Evolutionary conservation across 2,888 invertebrate species (phyloP).

Genomic region (Epinotia demarniana): DNA sequence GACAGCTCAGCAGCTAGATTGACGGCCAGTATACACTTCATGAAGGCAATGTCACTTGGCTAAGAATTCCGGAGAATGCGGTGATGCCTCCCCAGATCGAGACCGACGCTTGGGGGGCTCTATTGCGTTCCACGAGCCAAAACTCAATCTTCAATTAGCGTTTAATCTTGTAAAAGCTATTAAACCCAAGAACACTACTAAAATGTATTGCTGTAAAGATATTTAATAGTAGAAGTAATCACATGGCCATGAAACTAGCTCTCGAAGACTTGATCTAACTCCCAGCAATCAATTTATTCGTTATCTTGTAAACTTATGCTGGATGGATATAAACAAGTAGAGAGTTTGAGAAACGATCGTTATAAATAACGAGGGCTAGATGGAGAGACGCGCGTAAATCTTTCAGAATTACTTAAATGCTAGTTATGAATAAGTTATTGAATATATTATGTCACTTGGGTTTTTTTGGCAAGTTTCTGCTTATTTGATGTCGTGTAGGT

Average conservation of each 20-base stretch:
- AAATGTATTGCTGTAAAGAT: neutral
- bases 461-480: neutral
- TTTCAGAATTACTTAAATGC: neutral
- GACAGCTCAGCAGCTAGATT: neutral
- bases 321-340: constrained; percentile 31
- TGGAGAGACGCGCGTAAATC: neutral
- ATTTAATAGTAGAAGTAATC: constrained; percentile 24
- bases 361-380: constrained; percentile 27
- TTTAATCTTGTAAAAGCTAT: too few species aligned
- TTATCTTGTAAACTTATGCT: constrained; percentile 35
- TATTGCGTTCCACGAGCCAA: neutral
- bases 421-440: neutral
- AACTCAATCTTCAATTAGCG: too few species aligned
- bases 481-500: neutral
- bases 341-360: constrained; percentile 36
- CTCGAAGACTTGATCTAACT: constrained; percentile 29
- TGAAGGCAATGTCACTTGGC: neutral
- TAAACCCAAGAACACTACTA: too few species aligned
- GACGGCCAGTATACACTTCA: neutral
- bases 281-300: constrained; percentile 40
- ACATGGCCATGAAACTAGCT: constrained; percentile 31
- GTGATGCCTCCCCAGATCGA: neutral
- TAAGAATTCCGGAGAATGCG: neutral
- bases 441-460: neutral
- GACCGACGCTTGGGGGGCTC: neutral